Evolutionary conservation across 2,113 vertebrate species (phyloP).

Genomic region (Pachypanchax playfairii): DNA sequence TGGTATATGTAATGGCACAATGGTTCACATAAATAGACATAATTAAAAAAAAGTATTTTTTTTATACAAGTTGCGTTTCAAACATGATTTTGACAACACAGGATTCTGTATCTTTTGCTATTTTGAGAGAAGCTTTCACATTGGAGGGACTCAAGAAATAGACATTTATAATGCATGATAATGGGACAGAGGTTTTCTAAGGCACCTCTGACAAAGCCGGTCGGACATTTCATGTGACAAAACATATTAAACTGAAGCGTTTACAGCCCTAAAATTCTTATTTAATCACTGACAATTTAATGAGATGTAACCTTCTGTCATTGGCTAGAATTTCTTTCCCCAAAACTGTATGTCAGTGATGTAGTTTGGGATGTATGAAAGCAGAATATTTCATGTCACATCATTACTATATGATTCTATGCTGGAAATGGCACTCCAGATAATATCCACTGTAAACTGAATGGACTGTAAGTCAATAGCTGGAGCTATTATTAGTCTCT

Average conservation of each 20-base stretch:
- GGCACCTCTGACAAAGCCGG: slow-evolving; percentile 47
- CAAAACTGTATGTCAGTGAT: slow-evolving; percentile 7
- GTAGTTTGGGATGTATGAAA: background rate
- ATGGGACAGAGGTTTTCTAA: slow-evolving; percentile 60
- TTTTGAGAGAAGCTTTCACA: slow-evolving; percentile 65
- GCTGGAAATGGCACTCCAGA: slow-evolving; percentile 15
- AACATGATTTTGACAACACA: slow-evolving; percentile 31
- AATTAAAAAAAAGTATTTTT: background rate
- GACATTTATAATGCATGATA: slow-evolving; percentile 69
- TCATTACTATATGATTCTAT: slow-evolving; percentile 18
- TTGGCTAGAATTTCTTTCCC: background rate
- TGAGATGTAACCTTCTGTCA: too few relatives aligned
- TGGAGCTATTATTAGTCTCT: slow-evolving; percentile 15
- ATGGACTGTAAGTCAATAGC: slow-evolving; percentile 8
- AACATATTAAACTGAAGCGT: slow-evolving; percentile 6
- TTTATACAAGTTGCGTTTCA: slow-evolving; percentile 1
- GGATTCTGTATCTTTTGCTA: slow-evolving; percentile 37
- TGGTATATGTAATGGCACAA: background rate
- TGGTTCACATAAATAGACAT: background rate
- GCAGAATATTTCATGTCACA: slow-evolving; percentile 13
- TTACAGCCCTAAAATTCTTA: background rate
- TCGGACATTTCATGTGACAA: slow-evolving; percentile 43
- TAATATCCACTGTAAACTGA: background rate
- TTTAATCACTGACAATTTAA: slow-evolving; percentile 13
- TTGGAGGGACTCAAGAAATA: slow-evolving; percentile 51